Evolutionary conservation across 2,888 invertebrate genomes (phyloP).

Genomic region (Diaprepes abbreviatus): DNA sequence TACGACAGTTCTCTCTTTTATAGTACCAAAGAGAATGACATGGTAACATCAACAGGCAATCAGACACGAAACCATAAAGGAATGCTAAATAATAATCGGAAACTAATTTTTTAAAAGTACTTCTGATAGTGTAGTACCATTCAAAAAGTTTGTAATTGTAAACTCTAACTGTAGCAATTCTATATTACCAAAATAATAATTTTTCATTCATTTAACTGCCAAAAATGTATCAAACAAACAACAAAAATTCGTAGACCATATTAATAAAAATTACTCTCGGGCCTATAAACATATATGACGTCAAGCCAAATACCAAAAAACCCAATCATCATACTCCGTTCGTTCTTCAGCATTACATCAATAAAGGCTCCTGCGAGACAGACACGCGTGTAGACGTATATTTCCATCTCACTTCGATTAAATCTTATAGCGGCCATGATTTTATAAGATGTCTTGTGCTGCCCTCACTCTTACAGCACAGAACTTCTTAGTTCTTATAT

Average conservation of each 20-base stretch:
- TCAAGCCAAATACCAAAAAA: conserved; percentile 14
- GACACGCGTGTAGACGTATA: conserved; percentile 30
- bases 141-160: too few relatives aligned
- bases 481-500: conserved; percentile 54
- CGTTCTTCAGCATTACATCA: conserved; percentile 26
- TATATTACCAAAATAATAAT: too few relatives aligned
- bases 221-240: not conserved
- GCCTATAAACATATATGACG: conserved; percentile 15
- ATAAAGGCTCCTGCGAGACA: conserved; percentile 29
- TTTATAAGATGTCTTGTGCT: conserved; percentile 57
- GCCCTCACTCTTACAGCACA: conserved; percentile 61
- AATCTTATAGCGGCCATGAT: conserved; percentile 63
- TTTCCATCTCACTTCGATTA: conserved; percentile 41
- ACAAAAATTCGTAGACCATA: not conserved
- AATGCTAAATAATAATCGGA: too few relatives aligned
- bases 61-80: too few relatives aligned
- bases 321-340: conserved; percentile 17
- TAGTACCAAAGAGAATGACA: too few relatives aligned
- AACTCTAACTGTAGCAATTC: too few relatives aligned
- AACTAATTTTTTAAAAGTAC: too few relatives aligned
- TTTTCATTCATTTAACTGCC: too few relatives aligned
- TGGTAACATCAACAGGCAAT: too few relatives aligned
- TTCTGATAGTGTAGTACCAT: too few relatives aligned
- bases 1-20: too few relatives aligned
- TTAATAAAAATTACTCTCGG: not conserved